Conservation (phyloP, 64 coral and sea anemone genomes). For the Astreopora myriophthalma region DNA sequence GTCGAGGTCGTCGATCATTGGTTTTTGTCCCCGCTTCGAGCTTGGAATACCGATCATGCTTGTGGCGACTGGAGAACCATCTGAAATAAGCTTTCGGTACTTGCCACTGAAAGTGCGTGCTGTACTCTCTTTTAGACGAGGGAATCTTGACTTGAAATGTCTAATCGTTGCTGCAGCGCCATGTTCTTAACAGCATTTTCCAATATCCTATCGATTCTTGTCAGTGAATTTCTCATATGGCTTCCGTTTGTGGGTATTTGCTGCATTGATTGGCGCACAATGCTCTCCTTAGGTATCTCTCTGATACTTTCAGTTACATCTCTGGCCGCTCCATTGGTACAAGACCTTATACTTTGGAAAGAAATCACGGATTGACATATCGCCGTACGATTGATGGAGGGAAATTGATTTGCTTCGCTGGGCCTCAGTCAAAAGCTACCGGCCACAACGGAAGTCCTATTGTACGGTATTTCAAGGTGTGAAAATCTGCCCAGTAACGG, state of each 20-base stretch:
- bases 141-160: slow-evolving; percentile 29
- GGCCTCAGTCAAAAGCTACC: too few species aligned
- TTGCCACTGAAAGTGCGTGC: not conserved
- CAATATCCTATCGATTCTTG: too few species aligned
- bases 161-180: not conserved
- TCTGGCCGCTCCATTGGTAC: too few species aligned
- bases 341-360: too few species aligned
- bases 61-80: not conserved
- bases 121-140: slow-evolving; percentile 1
- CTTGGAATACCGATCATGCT: not conserved
- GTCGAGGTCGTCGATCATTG: slow-evolving; percentile 1
- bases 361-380: too few species aligned
- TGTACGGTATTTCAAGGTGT: too few species aligned
- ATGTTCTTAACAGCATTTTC: not conserved
- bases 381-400: too few species aligned
- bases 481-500: too few species aligned
- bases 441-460: too few species aligned
- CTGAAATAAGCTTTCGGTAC: not conserved
- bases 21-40: not conserved
- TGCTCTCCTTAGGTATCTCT: too few species aligned
- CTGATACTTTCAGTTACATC: too few species aligned
- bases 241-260: slow-evolving; percentile 17
- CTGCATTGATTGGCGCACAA: not conserved
- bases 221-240: not conserved
- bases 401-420: too few species aligned